phyloP scores from a whole-genome alignment of 2,888 invertebrate species.

The Orchestes rusci region DNA sequence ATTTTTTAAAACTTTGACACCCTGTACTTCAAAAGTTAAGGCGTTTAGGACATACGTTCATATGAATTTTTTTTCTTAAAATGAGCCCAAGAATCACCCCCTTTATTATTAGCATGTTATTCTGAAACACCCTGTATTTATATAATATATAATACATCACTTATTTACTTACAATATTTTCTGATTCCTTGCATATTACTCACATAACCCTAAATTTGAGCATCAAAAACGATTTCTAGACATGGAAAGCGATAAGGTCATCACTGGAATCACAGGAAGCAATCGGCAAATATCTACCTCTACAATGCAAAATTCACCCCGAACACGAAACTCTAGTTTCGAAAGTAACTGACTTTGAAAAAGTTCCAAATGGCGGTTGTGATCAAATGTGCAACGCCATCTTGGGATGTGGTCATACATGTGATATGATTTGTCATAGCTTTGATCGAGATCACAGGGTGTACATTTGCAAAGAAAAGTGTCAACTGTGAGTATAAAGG shows the following conservation, averaged over 20 bases:
- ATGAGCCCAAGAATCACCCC: too few relatives aligned
- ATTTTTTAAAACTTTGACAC: too few relatives aligned
- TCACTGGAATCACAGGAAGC: slow-evolving; percentile 47
- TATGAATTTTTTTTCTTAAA: too few relatives aligned
- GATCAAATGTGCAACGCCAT: slow-evolving; percentile 43
- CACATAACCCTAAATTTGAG: too few relatives aligned
- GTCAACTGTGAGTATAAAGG: neutral
- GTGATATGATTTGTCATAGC: slow-evolving; percentile 53
- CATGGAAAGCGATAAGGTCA: slow-evolving; percentile 52
- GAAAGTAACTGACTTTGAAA: slow-evolving; percentile 44
- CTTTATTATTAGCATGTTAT: too few relatives aligned
- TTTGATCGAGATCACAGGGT: slow-evolving; percentile 47
- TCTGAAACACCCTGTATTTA: too few relatives aligned
- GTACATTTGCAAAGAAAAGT: slow-evolving; percentile 42
- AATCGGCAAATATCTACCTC: slow-evolving; percentile 47
- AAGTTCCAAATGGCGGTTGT: slow-evolving; percentile 57
- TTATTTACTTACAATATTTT: too few relatives aligned
- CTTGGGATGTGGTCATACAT: slow-evolving; percentile 54
- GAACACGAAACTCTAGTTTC: slow-evolving; percentile 31
- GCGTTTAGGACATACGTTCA: too few relatives aligned
- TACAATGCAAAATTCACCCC: slow-evolving; percentile 50
- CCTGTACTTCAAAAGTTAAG: too few relatives aligned
- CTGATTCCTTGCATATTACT: too few relatives aligned
- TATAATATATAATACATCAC: too few relatives aligned
- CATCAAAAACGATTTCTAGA: too few relatives aligned